Conservation (phyloP, 2,797 vertebrate species). For the Poeciliopsis turneri region DNA sequence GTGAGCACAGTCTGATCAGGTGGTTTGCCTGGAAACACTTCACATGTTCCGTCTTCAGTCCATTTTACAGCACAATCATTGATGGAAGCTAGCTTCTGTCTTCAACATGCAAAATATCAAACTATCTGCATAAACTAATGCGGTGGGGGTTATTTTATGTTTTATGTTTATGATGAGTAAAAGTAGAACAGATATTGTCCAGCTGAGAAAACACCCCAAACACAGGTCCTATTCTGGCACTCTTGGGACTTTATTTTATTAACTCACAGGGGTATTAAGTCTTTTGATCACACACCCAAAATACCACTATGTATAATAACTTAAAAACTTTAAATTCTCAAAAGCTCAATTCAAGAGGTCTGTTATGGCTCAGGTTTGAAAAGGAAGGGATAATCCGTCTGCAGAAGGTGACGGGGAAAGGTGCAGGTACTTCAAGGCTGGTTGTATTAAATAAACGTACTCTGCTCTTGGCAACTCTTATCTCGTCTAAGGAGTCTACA, state of each 20-base stretch:
- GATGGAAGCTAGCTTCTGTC: not conserved
- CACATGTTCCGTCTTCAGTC: not conserved
- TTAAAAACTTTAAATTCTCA: not conserved
- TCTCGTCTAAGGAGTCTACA: slow-evolving; percentile 28
- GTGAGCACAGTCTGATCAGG: not conserved
- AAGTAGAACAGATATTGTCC: not conserved
- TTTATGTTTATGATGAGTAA: not conserved
- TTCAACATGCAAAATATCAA: not conserved
- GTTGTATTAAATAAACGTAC: slow-evolving; percentile 20
- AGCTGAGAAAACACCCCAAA: not conserved
- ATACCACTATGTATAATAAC: not conserved
- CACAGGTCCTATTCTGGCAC: not conserved
- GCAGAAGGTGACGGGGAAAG: not conserved
- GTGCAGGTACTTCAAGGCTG: not conserved
- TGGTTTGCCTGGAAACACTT: not conserved
- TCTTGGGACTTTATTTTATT: not conserved
- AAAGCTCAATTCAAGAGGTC: not conserved
- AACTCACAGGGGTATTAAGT: not conserved
- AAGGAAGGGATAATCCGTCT: slow-evolving; percentile 18
- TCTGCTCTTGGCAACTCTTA: slow-evolving; percentile 16
- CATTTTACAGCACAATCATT: not conserved
- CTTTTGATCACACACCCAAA: not conserved
- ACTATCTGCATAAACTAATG: not conserved
- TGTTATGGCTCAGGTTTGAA: not conserved
- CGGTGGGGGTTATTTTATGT: not conserved